Percentiles rank a stretch among this genome's conserved stretches.
phyloP scores from a whole-genome alignment of 2,797 vertebrate species.

The Petrocephalus schoutedeni region DNA sequence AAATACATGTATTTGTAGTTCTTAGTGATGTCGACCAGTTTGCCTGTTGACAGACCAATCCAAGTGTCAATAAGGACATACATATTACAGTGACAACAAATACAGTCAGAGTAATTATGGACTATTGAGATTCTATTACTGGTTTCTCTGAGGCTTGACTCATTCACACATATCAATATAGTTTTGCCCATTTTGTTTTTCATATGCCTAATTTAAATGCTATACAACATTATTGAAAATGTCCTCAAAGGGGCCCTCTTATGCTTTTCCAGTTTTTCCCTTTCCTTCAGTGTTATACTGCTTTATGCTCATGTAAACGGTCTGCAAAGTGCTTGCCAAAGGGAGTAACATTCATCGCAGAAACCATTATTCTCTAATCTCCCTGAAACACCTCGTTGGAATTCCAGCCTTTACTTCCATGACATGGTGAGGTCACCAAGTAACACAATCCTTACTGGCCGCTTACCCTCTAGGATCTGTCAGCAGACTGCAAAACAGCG shows the following conservation, averaged over 20 bases:
- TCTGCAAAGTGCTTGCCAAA: not conserved
- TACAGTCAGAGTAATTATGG: not conserved
- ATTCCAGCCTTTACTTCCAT: not conserved
- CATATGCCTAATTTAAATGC: not conserved
- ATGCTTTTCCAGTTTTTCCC: not conserved
- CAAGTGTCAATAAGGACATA: not conserved
- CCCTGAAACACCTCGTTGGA: not conserved
- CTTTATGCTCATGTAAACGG: not conserved
- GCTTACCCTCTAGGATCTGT: not conserved
- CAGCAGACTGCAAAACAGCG: not conserved
- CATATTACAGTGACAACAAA: not conserved
- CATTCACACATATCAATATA: not conserved
- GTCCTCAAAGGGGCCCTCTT: not conserved
- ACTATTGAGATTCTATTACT: not conserved
- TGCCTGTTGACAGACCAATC: slow-evolving; percentile 68
- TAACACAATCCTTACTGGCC: not conserved
- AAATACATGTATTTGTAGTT: slow-evolving; percentile 92
- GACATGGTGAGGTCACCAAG: not conserved
- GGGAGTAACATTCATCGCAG: not conserved
- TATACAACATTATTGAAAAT: not conserved
- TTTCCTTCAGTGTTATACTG: not conserved
- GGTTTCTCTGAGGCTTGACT: not conserved
- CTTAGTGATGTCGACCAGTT: slow-evolving; percentile 85
- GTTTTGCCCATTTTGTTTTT: not conserved
- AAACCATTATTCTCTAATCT: not conserved